These are phyloP conservation scores for Valencia hispanica DNA, from an alignment of 2,797 vertebrate genomes.

Conservation along the genomic window DNA sequence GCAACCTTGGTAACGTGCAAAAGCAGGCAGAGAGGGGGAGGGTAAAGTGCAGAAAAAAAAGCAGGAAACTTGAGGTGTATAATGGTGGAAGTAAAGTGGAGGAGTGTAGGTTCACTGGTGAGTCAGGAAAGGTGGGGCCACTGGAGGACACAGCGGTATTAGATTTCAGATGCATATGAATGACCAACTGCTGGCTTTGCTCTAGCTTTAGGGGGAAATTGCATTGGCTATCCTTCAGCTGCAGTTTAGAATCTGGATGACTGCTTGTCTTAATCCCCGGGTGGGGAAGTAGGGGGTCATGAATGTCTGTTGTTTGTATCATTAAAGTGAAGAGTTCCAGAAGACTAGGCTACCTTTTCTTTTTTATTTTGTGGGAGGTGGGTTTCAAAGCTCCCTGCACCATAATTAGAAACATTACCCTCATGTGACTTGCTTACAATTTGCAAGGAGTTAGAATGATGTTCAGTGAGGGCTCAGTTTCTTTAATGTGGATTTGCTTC, in stretches of 20 bases:
- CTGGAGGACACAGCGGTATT: constrained; percentile 77
- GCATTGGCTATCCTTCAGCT: constrained; percentile 73
- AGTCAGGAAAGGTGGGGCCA: constrained; percentile 73
- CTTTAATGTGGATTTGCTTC: constrained; percentile 13
- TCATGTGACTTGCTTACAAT: background rate
- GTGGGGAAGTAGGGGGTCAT: constrained; percentile 67
- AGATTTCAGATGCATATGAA: constrained; percentile 86
- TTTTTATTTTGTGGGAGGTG: constrained; percentile 7
- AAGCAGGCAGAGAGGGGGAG: constrained; percentile 42
- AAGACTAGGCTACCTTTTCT: constrained; percentile 26
- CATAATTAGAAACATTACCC: constrained; percentile 11
- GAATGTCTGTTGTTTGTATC: constrained; percentile 71
- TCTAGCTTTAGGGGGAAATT: constrained; percentile 76
- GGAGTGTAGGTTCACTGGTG: constrained; percentile 73
- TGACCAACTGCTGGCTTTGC: constrained; percentile 79
- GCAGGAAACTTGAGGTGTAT: constrained; percentile 57
- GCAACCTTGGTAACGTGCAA: constrained; percentile 82
- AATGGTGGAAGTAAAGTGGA: constrained; percentile 74
- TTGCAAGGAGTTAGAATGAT: background rate
- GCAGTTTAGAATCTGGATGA: constrained; percentile 77
- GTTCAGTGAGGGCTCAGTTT: background rate
- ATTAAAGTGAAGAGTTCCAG: constrained; percentile 67
- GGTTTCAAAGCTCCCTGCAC: background rate
- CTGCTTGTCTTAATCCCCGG: constrained; percentile 69
- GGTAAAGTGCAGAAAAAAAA: background rate